phyloP scores from a whole-genome alignment of 1,140 invertebrate genomes.

The Bursaphelenchus mucronatus region DNA sequence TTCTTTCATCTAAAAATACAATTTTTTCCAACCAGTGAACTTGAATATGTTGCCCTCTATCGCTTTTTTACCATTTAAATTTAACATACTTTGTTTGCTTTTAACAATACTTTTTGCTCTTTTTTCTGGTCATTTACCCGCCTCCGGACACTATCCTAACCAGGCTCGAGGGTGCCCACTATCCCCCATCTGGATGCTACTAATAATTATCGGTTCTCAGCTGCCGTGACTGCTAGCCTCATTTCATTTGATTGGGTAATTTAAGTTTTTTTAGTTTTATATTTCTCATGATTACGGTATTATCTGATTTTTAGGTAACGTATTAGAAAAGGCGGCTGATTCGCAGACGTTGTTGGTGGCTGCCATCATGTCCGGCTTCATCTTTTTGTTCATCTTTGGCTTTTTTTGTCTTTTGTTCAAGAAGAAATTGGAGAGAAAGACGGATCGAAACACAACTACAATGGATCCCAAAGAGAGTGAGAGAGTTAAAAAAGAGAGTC shows the following conservation, averaged over 20 bases:
- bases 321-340: constrained; percentile 44
- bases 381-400: constrained; percentile 55
- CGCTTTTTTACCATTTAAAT: not conserved
- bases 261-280: not conserved
- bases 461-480: constrained; percentile 22
- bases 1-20: not conserved
- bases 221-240: not conserved
- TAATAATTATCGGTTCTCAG: not conserved
- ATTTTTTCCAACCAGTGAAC: not conserved
- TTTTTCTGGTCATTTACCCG: not conserved
- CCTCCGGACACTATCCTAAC: not conserved
- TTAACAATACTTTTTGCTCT: not conserved
- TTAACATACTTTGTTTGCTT: constrained; percentile 6
- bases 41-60: not conserved
- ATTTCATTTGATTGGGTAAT: not conserved
- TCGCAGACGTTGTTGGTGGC: constrained; percentile 50
- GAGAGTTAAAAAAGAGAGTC: constrained; percentile 5
- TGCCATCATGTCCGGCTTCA: constrained; percentile 49
- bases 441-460: constrained; percentile 32
- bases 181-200: not conserved
- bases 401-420: constrained; percentile 60
- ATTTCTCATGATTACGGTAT: not conserved
- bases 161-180: not conserved
- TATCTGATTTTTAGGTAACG: constrained; percentile 40
- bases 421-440: constrained; percentile 51